These are phyloP conservation scores for Hirtodrosophila histrioides DNA, from an alignment of 2,888 invertebrate genomes.

Conservation along the genomic window DNA sequence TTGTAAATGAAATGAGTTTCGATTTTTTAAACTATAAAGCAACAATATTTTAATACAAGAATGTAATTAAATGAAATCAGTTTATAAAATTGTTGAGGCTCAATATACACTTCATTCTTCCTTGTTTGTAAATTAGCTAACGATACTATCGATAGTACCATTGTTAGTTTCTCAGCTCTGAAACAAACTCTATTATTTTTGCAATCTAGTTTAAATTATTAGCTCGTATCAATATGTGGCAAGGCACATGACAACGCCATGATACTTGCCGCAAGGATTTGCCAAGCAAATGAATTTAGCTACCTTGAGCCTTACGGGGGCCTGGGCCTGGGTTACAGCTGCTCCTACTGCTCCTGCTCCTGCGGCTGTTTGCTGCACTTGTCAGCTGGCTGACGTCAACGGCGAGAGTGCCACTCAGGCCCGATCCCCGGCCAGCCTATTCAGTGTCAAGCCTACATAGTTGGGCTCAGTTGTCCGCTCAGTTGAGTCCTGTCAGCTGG, in stretches of 20 bases:
- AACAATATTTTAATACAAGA: no score
- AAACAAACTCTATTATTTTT: no score
- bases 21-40: no score
- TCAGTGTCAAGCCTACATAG: slow-evolving; percentile 42
- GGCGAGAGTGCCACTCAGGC: slow-evolving; percentile 19
- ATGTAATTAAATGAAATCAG: no score
- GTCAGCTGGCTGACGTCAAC: slow-evolving; percentile 37
- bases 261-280: background rate
- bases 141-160: no score
- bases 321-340: slow-evolving; percentile 1
- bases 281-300: slow-evolving; percentile 17
- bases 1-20: no score
- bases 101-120: no score
- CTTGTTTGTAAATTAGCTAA: no score
- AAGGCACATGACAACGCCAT: no score
- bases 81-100: no score
- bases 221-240: background rate
- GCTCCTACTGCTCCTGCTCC: background rate
- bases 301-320: slow-evolving; percentile 19
- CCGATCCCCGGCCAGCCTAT: slow-evolving; percentile 48
- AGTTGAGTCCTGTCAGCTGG: slow-evolving; percentile 26
- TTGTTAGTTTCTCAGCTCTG: no score
- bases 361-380: slow-evolving; percentile 22
- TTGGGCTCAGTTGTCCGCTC: slow-evolving; percentile 10
- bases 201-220: no score